These are phyloP conservation scores for Anastatus disparis DNA, from an alignment of 1,140 invertebrate genomes.

Conservation along the genomic window DNA sequence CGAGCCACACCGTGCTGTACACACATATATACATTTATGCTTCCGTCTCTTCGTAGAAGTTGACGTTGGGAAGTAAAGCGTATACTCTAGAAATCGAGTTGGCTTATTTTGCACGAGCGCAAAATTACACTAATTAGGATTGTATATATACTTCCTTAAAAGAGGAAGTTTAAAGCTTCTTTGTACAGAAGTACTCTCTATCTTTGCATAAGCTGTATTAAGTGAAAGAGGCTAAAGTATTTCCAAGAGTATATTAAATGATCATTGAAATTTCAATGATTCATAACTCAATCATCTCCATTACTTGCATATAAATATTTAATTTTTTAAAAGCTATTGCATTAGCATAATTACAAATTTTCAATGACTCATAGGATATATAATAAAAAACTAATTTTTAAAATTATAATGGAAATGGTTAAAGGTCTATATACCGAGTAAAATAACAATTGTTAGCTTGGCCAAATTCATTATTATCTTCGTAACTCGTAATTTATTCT, in stretches of 20 bases:
- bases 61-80: not conserved
- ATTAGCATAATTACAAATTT: no score
- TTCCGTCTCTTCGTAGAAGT: not conserved
- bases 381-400: no score
- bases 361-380: no score
- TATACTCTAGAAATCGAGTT: not conserved
- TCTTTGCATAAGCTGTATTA: not conserved
- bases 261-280: slow-evolving; percentile 1
- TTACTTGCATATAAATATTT: no score
- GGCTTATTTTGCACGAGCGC: not conserved
- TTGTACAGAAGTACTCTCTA: not conserved
- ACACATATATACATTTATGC: not conserved
- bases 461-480: no score
- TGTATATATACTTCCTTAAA: not conserved
- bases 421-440: no score
- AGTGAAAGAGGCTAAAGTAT: not conserved
- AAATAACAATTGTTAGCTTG: no score
- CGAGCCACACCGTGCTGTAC: not conserved
- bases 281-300: no score
- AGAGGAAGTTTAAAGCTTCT: slow-evolving; percentile 7
- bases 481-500: no score
- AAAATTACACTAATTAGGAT: slow-evolving; percentile 29
- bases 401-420: no score
- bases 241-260: no score
- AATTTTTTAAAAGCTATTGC: no score